These are phyloP conservation scores for Lutjanus argentimaculatus DNA, from an alignment of 2,797 vertebrate species.

Conservation along the genomic window DNA sequence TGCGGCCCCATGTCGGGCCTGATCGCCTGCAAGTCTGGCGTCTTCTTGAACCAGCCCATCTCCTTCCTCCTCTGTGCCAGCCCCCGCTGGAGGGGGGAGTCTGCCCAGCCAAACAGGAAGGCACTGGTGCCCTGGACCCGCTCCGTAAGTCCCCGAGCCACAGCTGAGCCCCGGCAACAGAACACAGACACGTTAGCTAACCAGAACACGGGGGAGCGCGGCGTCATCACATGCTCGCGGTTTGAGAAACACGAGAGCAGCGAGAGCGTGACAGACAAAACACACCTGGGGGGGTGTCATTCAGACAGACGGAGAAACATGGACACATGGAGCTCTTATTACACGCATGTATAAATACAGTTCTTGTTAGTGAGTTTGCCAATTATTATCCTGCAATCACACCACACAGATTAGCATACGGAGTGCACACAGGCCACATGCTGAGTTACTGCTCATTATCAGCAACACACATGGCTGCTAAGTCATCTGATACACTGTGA, in stretches of 20 bases:
- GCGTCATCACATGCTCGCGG: slow-evolving; percentile 5
- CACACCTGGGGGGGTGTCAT: slow-evolving; percentile 40
- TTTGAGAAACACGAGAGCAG: slow-evolving; percentile 10
- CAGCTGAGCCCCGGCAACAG: slow-evolving; percentile 62
- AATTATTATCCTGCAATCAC: slow-evolving; percentile 46
- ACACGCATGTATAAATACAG: slow-evolving; percentile 28
- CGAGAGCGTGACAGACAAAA: slow-evolving; percentile 37
- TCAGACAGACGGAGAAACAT: slow-evolving; percentile 18
- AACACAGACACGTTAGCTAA: slow-evolving; percentile 19
- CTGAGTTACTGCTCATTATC: slow-evolving; percentile 48
- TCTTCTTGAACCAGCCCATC: slow-evolving; percentile 86
- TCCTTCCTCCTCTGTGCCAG: slow-evolving; percentile 87
- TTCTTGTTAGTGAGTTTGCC: slow-evolving; percentile 35
- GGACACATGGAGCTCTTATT: slow-evolving; percentile 29
- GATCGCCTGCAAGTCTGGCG: slow-evolving; percentile 63
- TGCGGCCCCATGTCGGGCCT: slow-evolving; percentile 79
- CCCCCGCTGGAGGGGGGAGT: slow-evolving; percentile 79
- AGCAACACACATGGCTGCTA: slow-evolving; percentile 26
- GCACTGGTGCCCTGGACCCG: slow-evolving; percentile 78
- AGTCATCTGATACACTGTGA: slow-evolving; percentile 47
- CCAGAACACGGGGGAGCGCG: slow-evolving; percentile 8
- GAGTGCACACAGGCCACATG: slow-evolving; percentile 30
- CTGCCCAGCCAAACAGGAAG: slow-evolving; percentile 89
- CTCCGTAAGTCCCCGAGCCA: slow-evolving; percentile 80
- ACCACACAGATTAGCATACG: slow-evolving; percentile 42